phyloP scores from a whole-genome alignment of 1,140 invertebrate species.

The Acromyrmex heyeri region DNA sequence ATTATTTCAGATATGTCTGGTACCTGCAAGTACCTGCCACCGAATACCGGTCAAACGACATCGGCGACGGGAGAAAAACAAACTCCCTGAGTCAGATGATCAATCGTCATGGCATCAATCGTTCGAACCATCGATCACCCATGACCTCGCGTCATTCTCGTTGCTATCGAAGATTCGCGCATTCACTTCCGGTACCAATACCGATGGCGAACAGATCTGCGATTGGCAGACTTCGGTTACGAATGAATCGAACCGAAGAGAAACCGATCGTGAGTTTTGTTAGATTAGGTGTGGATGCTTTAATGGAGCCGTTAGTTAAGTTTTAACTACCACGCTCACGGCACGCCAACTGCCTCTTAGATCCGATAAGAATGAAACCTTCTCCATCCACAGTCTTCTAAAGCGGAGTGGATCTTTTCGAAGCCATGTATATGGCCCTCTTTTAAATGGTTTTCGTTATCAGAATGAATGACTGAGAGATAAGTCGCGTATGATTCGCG shows the following conservation, averaged over 20 bases:
- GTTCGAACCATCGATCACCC: slow-evolving; percentile 66
- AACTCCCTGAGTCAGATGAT: slow-evolving; percentile 66
- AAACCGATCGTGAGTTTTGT: slow-evolving; percentile 41
- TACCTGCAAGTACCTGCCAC: slow-evolving; percentile 68
- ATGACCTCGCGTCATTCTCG: slow-evolving; percentile 66
- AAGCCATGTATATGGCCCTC: background rate
- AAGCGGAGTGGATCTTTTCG: slow-evolving; percentile 1
- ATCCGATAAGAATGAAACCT: slow-evolving; percentile 60
- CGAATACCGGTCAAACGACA: slow-evolving; percentile 67
- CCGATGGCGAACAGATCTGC: slow-evolving; percentile 16
- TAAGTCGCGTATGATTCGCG: slow-evolving; percentile 12
- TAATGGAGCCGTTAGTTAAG: slow-evolving; percentile 81
- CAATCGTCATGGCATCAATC: slow-evolving; percentile 62
- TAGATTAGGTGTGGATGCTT: slow-evolving; percentile 75
- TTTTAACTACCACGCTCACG: slow-evolving; percentile 78
- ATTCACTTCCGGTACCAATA: slow-evolving; percentile 62
- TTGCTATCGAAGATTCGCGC: slow-evolving; percentile 33
- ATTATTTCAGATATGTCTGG: slow-evolving; percentile 53
- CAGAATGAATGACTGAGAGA: slow-evolving; percentile 1
- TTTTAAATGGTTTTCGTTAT: background rate
- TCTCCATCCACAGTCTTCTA: background rate
- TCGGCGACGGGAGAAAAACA: slow-evolving; percentile 54
- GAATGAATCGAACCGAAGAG: slow-evolving; percentile 4
- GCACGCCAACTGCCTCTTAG: slow-evolving; percentile 71
- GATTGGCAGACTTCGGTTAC: background rate